phyloP scores from a whole-genome alignment of 1,140 invertebrate genomes.

The Oryctes rhinoceros region DNA sequence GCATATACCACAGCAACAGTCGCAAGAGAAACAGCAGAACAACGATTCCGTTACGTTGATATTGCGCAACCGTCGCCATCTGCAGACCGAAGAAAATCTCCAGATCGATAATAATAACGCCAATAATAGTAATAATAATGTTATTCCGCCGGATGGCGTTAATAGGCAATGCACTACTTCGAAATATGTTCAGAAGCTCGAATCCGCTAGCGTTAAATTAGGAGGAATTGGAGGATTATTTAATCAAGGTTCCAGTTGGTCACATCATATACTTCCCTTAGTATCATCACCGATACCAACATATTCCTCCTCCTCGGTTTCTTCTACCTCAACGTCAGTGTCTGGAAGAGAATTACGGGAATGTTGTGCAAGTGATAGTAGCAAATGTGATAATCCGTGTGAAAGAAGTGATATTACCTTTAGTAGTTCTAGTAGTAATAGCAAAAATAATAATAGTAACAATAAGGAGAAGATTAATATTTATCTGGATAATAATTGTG shows the following conservation, averaged over 20 bases:
- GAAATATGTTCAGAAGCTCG: slow-evolving; percentile 47
- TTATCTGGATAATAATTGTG: slow-evolving; percentile 56
- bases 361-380: slow-evolving; percentile 51
- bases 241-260: background rate
- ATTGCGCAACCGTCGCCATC: slow-evolving; percentile 57
- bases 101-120: slow-evolving; percentile 24
- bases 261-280: background rate
- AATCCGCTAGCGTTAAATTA: background rate
- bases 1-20: background rate
- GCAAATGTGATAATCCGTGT: slow-evolving; percentile 54
- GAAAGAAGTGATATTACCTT: slow-evolving; percentile 56
- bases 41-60: slow-evolving; percentile 66
- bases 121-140: slow-evolving; percentile 11
- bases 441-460: too few species aligned
- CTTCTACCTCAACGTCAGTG: background rate
- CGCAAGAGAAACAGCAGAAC: slow-evolving; percentile 55
- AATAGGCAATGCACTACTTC: slow-evolving; percentile 42
- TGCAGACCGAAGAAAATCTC: slow-evolving; percentile 33
- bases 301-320: background rate
- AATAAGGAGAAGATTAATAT: slow-evolving; percentile 54
- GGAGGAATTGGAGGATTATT: slow-evolving; percentile 21
- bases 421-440: slow-evolving; percentile 56
- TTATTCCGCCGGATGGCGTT: background rate
- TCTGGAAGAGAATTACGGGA: slow-evolving; percentile 11
- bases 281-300: background rate